A percentile compares a stretch with the other conserved stretches of the same genome.
These are phyloP conservation scores for Pithys albifrons DNA, from an alignment of 2,113 vertebrate genomes.

Conservation along the genomic window DNA sequence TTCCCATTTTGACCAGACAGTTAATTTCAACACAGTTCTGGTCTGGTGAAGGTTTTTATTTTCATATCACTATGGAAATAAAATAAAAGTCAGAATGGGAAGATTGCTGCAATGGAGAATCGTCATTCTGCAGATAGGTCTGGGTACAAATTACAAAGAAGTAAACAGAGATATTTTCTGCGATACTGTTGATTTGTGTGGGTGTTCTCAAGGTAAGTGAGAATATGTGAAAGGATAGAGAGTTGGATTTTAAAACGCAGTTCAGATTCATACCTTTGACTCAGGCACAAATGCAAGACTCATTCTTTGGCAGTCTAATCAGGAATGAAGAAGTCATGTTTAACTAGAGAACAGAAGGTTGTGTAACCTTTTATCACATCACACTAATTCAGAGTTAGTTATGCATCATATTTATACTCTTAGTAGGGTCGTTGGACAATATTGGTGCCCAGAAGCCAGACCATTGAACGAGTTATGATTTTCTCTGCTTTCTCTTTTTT, in stretches of 20 bases:
- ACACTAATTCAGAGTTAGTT: background rate
- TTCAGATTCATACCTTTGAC: background rate
- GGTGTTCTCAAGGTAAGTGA: background rate
- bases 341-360: background rate
- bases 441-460: background rate
- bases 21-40: background rate
- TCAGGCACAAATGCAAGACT: background rate
- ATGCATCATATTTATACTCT: background rate
- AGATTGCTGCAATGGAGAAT: background rate
- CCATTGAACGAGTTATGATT: background rate
- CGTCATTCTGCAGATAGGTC: background rate
- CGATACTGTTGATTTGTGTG: background rate
- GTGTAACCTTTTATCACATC: background rate
- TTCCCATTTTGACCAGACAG: constrained; percentile 3
- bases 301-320: background rate
- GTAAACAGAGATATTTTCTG: background rate
- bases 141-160: background rate
- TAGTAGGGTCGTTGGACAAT: background rate
- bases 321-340: background rate
- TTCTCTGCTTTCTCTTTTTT: background rate
- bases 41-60: background rate
- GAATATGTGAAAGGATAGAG: background rate
- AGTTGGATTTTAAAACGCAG: background rate
- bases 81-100: background rate
- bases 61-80: background rate